These are phyloP conservation scores for Sebastes miniatus DNA, from an alignment of 2,797 vertebrate species.

Conservation along the genomic window DNA sequence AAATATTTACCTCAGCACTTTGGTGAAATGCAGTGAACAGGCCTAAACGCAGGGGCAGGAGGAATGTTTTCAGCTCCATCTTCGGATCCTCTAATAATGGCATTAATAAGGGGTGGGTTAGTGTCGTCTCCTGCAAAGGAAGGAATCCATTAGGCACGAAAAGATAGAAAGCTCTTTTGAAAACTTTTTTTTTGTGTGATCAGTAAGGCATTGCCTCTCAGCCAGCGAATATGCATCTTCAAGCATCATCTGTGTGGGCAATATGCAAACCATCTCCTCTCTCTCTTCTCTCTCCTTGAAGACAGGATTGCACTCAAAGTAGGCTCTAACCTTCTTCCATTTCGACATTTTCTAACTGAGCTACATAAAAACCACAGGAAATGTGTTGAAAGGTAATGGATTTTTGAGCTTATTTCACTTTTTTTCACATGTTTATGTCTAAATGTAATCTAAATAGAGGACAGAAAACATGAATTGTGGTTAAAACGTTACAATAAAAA, in stretches of 20 bases:
- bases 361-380: slow-evolving; percentile 63
- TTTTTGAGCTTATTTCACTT: slow-evolving; percentile 67
- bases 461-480: slow-evolving; percentile 15
- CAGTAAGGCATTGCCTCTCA: slow-evolving; percentile 67
- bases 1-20: slow-evolving; percentile 87
- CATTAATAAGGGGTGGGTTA: slow-evolving; percentile 75
- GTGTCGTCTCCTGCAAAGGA: slow-evolving; percentile 79
- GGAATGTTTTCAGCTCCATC: slow-evolving; percentile 84
- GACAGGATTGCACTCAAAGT: slow-evolving; percentile 83
- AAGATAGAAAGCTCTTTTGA: slow-evolving; percentile 65
- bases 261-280: slow-evolving; percentile 83
- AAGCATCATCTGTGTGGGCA: slow-evolving; percentile 83
- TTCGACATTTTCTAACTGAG: slow-evolving; percentile 68
- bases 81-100: slow-evolving; percentile 82
- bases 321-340: slow-evolving; percentile 61
- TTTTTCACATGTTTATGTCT: slow-evolving; percentile 24
- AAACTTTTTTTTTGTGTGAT: slow-evolving; percentile 57
- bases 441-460: slow-evolving; percentile 9
- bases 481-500: slow-evolving; percentile 30
- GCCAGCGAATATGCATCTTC: slow-evolving; percentile 80
- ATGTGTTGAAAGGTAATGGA: slow-evolving; percentile 70
- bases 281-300: slow-evolving; percentile 73
- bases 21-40: slow-evolving; percentile 83
- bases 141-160: slow-evolving; percentile 81
- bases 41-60: slow-evolving; percentile 83